Evolutionary conservation across 2,797 vertebrate genomes (phyloP).

Genomic region (Calcarius lapponicus): DNA sequence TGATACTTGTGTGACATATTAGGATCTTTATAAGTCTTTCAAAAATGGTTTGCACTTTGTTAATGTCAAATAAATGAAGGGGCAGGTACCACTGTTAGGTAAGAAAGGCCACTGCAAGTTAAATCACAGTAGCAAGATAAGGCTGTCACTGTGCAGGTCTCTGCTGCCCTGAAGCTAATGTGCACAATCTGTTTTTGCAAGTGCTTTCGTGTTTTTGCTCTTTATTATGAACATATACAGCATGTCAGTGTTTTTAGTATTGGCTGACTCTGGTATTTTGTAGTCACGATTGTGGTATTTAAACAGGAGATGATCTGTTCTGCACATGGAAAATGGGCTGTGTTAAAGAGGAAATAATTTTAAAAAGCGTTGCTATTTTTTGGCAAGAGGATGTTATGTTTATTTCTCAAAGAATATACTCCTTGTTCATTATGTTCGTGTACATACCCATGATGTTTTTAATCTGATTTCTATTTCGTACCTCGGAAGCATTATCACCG

Average conservation of each 20-base stretch:
- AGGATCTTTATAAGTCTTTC: not conserved
- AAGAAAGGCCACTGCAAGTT: not conserved
- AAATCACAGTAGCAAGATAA: not conserved
- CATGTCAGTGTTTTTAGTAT: slow-evolving; percentile 30
- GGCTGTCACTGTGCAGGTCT: not conserved
- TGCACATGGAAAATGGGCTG: slow-evolving; percentile 40
- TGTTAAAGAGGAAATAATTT: slow-evolving; percentile 30
- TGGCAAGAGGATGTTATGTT: slow-evolving; percentile 21
- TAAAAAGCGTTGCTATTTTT: slow-evolving; percentile 21
- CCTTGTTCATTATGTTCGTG: not conserved
- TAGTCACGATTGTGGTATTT: slow-evolving; percentile 67
- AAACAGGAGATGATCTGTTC: slow-evolving; percentile 64
- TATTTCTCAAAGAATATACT: slow-evolving; percentile 29
- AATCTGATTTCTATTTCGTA: not conserved
- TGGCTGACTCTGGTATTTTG: slow-evolving; percentile 46
- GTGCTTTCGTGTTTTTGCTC: slow-evolving; percentile 20
- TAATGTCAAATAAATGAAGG: not conserved
- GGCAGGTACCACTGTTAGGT: not conserved
- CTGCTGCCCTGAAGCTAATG: not conserved
- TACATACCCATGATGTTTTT: not conserved
- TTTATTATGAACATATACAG: slow-evolving; percentile 31
- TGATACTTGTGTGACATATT: not conserved
- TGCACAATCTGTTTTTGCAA: slow-evolving; percentile 36
- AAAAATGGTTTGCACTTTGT: not conserved
- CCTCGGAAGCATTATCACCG: not conserved